Base-by-base conservation (phyloP, 2,888 invertebrate species). In the Terebella lapidaria region DNA sequence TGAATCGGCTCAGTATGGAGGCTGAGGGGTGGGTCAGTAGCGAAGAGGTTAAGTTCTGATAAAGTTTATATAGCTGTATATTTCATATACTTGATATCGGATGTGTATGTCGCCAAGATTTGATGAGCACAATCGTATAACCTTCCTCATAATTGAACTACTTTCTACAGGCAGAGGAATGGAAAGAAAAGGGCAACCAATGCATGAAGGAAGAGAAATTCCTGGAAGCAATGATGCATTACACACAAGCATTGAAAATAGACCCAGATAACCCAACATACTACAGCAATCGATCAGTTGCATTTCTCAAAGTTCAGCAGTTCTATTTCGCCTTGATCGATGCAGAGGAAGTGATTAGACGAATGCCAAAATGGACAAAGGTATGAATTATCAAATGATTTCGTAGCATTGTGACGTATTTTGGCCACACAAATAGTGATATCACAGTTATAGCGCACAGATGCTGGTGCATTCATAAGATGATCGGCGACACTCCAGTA, bases 301-400 rank as follows among this genome's bases (percentile, higher is more conserved):
- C 89, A 15, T 91, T 90, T 80, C 81, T 91, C 35, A 89, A 89
- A 80, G 81, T 89, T 68, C 86, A 89, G 71, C 89, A 89, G 75
- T 89, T 87, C 80, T 88, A 87, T 78, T 85, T 87, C 68, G 88
- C 91, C 0, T 81, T 89, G 70, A 86, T 89, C 77, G 91, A 91
- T 84, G 91, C 91, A 1, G 85, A 87, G 72, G 86, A 88, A 78
- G 87, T 88, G 2, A 89, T 91, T 57, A 83, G 84, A 74, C 76
- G 91, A 58, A 87, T 88, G 75, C 89, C 90, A 22, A 84, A 86
- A 53, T 90, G 90, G 90, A 87, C 89, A 4, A 91, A 90, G 85
- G 89, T 87, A 82, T 69, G 68, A n/a, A n/a, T n/a, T n/a, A n/a
- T n/a, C n/a, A n/a, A n/a, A 10, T 20, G 25, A 20, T 45, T 15